A percentile compares a stretch with the other conserved stretches of the same genome.
phyloP scores from a whole-genome alignment of 2,797 vertebrate genomes.

The Sylvilagus floridanus region DNA sequence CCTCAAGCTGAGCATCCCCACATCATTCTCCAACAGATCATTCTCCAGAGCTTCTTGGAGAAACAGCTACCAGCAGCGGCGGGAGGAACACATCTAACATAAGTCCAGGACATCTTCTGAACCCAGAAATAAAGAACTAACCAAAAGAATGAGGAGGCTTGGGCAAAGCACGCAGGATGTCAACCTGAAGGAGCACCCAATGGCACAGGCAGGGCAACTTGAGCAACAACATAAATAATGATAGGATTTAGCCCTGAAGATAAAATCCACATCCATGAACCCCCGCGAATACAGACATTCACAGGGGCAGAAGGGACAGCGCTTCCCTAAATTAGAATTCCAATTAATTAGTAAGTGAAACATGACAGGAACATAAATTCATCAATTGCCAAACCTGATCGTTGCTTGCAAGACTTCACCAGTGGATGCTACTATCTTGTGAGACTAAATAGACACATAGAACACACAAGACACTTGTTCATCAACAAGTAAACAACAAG shows the following conservation, averaged over 20 bases:
- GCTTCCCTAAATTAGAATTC: not conserved
- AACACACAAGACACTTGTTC: not conserved
- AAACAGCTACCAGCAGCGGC: not conserved
- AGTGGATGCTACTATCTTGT: not conserved
- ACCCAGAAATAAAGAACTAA: not conserved
- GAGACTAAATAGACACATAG: constrained; percentile 20
- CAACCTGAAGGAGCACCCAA: not conserved
- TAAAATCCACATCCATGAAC: not conserved
- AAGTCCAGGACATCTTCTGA: not conserved
- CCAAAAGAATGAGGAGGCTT: not conserved
- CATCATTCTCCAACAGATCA: not conserved
- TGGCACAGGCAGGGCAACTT: not conserved
- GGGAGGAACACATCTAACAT: not conserved
- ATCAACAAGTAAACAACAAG: not conserved
- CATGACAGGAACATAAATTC: constrained; percentile 2
- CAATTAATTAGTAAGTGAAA: constrained; percentile 17
- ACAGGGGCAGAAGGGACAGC: not conserved
- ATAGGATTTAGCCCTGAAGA: not conserved
- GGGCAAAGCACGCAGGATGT: not conserved
- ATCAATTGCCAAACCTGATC: not conserved
- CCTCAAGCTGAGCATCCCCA: not conserved
- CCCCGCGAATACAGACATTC: not conserved
- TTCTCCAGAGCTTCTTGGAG: not conserved
- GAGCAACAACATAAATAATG: not conserved
- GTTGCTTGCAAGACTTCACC: not conserved